Percentiles rank a stretch among this genome's conserved stretches.
These are phyloP conservation scores for Metallyticus violacea DNA, from an alignment of 2,888 invertebrate genomes.

Conservation along the genomic window DNA sequence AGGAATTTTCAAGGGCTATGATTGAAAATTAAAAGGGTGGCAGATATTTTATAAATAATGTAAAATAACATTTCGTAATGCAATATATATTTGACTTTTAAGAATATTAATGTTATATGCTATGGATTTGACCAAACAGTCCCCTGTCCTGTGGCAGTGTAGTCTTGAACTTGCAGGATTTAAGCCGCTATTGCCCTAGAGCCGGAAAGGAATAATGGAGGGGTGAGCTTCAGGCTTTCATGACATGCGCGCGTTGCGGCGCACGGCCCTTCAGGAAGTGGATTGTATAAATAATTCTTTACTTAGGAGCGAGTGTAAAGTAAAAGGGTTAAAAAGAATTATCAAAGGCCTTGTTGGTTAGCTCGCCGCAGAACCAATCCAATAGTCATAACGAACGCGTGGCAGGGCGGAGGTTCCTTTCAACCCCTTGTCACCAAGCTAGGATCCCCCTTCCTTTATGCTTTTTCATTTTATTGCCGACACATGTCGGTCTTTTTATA, in stretches of 20 bases:
- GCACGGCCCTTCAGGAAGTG: neutral
- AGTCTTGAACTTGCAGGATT: too few species aligned
- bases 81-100: too few species aligned
- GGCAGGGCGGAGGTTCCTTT: neutral
- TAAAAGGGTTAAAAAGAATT: slow-evolving; percentile 12
- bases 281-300: slow-evolving; percentile 10
- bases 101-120: too few species aligned
- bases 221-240: neutral
- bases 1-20: too few species aligned
- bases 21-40: too few species aligned
- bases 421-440: neutral
- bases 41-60: too few species aligned
- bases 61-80: too few species aligned
- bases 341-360: neutral
- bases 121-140: too few species aligned
- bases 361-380: neutral
- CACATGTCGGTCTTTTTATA: neutral
- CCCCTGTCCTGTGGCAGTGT: too few species aligned
- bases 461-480: neutral
- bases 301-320: slow-evolving; percentile 8
- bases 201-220: neutral
- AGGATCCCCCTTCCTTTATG: neutral
- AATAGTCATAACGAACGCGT: neutral
- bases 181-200: neutral
- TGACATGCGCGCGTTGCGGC: neutral